Conservation (phyloP, 2,113 vertebrate genomes). For the Andinoacara biseriatus region DNA sequence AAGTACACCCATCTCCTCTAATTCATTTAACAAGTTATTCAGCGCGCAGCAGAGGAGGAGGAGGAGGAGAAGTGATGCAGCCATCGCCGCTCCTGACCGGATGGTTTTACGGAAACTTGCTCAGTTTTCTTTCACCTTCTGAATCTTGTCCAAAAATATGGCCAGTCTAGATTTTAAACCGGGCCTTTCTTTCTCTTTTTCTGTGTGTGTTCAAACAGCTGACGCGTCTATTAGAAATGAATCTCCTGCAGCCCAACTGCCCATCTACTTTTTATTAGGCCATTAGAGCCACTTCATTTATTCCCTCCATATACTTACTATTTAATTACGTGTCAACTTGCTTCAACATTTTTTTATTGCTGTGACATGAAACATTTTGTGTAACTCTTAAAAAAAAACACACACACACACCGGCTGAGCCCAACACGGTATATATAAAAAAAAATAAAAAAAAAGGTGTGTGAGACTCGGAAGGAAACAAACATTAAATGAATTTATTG, state of each 20-base stretch:
- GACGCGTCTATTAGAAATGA: conserved; percentile 36
- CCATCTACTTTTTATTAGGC: conserved; percentile 65
- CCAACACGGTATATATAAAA: background rate
- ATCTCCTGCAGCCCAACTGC: conserved; percentile 49
- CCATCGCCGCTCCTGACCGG: conserved; percentile 16
- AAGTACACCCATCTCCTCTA: conserved; percentile 54
- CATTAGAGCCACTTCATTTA: conserved; percentile 61
- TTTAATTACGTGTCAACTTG: conserved; percentile 65
- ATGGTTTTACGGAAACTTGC: background rate
- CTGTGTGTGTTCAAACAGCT: background rate
- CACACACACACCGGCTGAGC: background rate
- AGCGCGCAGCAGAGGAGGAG: conserved; percentile 10
- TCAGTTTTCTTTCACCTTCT: background rate
- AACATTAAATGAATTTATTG: conserved; percentile 24
- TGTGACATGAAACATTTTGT: conserved; percentile 29
- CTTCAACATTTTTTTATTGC: conserved; percentile 54
- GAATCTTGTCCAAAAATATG: background rate
- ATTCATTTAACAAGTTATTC: conserved; percentile 62
- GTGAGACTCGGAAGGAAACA: background rate
- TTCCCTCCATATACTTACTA: conserved; percentile 50
- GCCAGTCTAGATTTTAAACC: background rate
- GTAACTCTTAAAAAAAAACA: background rate
- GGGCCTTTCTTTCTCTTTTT: background rate
- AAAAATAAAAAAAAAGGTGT: background rate
- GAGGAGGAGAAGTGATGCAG: conserved; percentile 26